Evolutionary conservation across 2,888 invertebrate species (phyloP).

Genomic region (Ophioninae sp.): DNA sequence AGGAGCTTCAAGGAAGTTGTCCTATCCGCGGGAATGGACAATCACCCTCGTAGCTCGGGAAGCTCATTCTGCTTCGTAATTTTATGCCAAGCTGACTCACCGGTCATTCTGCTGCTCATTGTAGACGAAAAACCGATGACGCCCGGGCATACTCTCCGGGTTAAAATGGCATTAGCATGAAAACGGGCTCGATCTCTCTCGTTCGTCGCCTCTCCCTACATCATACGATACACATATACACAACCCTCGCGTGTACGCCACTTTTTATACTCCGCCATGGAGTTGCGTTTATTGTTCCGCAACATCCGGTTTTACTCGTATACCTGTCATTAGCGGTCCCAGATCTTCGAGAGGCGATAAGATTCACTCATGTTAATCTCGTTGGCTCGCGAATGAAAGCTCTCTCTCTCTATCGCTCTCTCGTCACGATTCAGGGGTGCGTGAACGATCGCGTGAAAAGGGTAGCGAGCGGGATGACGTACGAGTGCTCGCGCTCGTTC

Average conservation of each 20-base stretch:
- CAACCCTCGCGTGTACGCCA: neutral
- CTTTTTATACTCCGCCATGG: slow-evolving; percentile 15
- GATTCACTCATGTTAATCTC: slow-evolving; percentile 62
- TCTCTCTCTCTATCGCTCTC: slow-evolving; percentile 1
- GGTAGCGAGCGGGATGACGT: slow-evolving; percentile 60
- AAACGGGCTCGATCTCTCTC: slow-evolving; percentile 47
- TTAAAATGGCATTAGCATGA: slow-evolving; percentile 65
- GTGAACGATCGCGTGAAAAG: slow-evolving; percentile 67
- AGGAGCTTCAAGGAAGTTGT: neutral
- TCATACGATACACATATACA: neutral
- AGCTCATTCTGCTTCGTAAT: neutral
- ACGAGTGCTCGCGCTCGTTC: slow-evolving; percentile 30
- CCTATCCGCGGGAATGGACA: neutral
- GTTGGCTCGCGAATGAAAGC: slow-evolving; percentile 55
- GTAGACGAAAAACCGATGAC: neutral
- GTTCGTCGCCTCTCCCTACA: neutral
- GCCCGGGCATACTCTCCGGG: slow-evolving; percentile 32
- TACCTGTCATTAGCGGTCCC: slow-evolving; percentile 66
- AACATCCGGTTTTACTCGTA: slow-evolving; percentile 68
- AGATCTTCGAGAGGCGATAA: slow-evolving; percentile 58
- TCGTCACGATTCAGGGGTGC: slow-evolving; percentile 59
- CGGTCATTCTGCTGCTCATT: slow-evolving; percentile 19
- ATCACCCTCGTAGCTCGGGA: neutral
- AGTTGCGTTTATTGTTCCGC: slow-evolving; percentile 63
- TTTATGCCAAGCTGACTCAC: slow-evolving; percentile 15